Conservation (phyloP, 2,113 vertebrate genomes). For the Corvus cornix region DNA sequence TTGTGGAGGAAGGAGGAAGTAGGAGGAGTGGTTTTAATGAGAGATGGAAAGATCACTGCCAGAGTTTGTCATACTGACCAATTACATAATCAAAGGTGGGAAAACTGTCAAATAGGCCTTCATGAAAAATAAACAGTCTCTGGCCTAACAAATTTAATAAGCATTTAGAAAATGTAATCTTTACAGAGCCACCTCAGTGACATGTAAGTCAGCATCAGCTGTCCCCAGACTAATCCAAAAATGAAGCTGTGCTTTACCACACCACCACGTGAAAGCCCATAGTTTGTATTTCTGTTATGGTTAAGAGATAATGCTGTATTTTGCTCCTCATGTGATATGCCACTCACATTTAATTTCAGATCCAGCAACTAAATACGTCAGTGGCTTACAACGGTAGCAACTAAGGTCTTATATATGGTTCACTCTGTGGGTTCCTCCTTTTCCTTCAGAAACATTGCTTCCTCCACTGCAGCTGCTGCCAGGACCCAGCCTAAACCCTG, state of each 20-base stretch:
- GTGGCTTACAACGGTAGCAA: neutral
- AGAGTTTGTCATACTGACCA: neutral
- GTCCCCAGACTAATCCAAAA: neutral
- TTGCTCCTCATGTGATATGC: neutral
- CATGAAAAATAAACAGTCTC: neutral
- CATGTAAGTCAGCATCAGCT: neutral
- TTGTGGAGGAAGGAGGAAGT: neutral
- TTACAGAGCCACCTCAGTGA: neutral
- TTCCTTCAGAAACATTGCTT: neutral
- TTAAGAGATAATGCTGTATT: neutral
- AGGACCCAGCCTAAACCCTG: neutral
- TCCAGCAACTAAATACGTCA: neutral
- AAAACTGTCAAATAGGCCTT: neutral
- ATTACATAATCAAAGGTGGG: neutral
- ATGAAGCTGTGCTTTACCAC: neutral
- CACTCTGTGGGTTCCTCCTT: neutral
- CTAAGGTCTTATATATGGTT: constrained; percentile 7
- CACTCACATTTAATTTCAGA: neutral
- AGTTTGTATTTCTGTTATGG: neutral
- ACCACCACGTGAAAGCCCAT: accelerated
- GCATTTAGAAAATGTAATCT: neutral
- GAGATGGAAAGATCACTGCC: neutral
- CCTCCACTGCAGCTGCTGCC: neutral
- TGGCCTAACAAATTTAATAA: neutral
- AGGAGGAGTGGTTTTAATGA: neutral